A percentile compares a stretch with the other conserved stretches of the same genome.
phyloP scores from a whole-genome alignment of 2,888 invertebrate genomes.

The Nomada ferruginata region DNA sequence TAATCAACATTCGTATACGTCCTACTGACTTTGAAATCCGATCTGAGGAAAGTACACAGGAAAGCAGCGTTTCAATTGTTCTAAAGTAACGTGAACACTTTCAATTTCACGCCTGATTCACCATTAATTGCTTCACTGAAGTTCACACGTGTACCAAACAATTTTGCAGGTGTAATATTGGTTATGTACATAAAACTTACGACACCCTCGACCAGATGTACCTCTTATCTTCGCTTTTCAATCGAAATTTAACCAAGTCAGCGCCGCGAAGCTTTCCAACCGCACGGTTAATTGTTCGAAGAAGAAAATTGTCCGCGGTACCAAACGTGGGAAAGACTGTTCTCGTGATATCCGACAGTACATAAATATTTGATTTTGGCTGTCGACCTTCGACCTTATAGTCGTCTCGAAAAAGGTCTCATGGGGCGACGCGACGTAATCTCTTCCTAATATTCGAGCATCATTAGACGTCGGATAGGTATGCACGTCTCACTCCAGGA shows the following conservation, averaged over 20 bases:
- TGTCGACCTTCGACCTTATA: too few relatives aligned
- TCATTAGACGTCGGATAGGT: background rate
- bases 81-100: background rate
- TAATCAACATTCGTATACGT: background rate
- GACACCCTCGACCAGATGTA: background rate
- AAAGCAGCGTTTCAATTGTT: background rate
- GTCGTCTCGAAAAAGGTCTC: too few relatives aligned
- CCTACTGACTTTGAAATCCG: background rate
- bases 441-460: background rate
- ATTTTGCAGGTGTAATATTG: slow-evolving; percentile 2
- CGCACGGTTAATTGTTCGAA: too few relatives aligned
- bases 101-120: slow-evolving; percentile 19
- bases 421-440: background rate
- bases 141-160: background rate
- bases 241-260: background rate
- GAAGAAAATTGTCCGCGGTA: too few relatives aligned
- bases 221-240: background rate
- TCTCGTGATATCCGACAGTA: background rate
- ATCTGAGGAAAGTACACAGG: background rate
- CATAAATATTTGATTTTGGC: background rate
- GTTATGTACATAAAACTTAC: background rate
- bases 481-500: background rate
- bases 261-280: too few relatives aligned
- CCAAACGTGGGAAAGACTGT: too few relatives aligned
- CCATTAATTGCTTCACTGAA: slow-evolving; percentile 25